Evolutionary conservation across 2,113 vertebrate genomes (phyloP), one percentile per base, ranked within the genome.

Genomic region (Hypomesus transpacificus): DNA sequence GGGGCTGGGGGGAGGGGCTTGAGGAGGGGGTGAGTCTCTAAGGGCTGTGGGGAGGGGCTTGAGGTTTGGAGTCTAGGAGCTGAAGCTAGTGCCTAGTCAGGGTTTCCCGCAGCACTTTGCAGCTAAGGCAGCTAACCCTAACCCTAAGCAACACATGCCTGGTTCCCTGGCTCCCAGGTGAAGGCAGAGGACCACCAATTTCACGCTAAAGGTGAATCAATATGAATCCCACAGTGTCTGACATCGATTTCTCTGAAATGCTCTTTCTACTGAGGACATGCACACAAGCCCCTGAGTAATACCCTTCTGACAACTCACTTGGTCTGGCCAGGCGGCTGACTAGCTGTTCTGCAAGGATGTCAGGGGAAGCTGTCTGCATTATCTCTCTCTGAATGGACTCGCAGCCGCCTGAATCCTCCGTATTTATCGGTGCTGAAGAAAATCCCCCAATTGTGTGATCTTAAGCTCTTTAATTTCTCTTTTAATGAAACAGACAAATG

Each of bases 381-480:
- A 83, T 79, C 78, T 72, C 68, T 31, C 72, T 86, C 79, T 68
- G 71, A 75, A 59, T 66, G 73, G 73, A 82, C 80, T 83, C 71
- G 73, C 76, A 74, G 70, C 80, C 77, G 76, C 61, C 72, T 53
- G 64, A 71, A 70, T 75, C 28, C 26, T 66, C 57, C 63, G 50
- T 75, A 68, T 66, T 85, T 71, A 60, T 66, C 74, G 68, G 77
- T 82, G 78, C 28, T 86, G 74, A 63, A 79, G 66, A 78, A 80
- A 73, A 50, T 61, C 56, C 66, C 75, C 67, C 80, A 71, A 61
- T 64, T 64, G 69, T 78, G 28, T 77, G 76, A 80, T 78, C 75
- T 70, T 56, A 73, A 74, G 75, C 69, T 68, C 81, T 85, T 85
- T 86, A 80, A 80, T 85, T 83, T 85, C 75, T 83, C 70, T 51